These are phyloP conservation scores for Acanthurus tractus DNA, from an alignment of 2,797 vertebrate species.

Conservation along the genomic window DNA sequence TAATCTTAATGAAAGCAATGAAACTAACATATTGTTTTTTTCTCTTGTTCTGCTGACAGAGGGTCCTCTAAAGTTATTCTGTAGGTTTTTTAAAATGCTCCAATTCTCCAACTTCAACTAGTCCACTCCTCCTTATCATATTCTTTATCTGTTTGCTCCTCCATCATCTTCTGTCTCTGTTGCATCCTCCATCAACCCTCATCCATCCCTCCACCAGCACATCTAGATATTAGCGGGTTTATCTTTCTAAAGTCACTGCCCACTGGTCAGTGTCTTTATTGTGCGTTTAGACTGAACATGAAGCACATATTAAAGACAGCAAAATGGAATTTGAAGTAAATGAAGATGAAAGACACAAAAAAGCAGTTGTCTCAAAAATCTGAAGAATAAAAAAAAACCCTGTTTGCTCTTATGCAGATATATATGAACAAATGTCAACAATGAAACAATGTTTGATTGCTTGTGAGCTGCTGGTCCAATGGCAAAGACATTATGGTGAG, in stretches of 20 bases:
- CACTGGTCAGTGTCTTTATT: background rate
- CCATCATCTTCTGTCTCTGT: background rate
- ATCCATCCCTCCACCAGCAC: background rate
- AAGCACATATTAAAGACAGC: background rate
- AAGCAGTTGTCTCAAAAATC: no score
- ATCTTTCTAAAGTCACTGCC: background rate
- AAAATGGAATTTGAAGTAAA: background rate
- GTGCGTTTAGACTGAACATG: background rate
- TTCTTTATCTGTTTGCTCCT: background rate
- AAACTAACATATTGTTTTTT: conserved; percentile 14
- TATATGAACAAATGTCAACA: no score
- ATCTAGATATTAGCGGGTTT: background rate
- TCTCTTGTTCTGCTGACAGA: conserved; percentile 60
- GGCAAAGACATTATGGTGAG: background rate
- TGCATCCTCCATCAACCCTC: background rate
- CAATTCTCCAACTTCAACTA: no score
- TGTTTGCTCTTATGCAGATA: no score
- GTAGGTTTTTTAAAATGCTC: conserved; percentile 55
- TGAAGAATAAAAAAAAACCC: no score
- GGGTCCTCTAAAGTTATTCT: conserved; percentile 80
- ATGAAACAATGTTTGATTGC: background rate
- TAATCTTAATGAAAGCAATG: background rate
- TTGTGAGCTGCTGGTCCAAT: background rate
- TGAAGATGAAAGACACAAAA: no score
- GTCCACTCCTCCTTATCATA: background rate